Conservation (phyloP, 2,113 vertebrate genomes). For the Phrynocephalus versicolor region DNA sequence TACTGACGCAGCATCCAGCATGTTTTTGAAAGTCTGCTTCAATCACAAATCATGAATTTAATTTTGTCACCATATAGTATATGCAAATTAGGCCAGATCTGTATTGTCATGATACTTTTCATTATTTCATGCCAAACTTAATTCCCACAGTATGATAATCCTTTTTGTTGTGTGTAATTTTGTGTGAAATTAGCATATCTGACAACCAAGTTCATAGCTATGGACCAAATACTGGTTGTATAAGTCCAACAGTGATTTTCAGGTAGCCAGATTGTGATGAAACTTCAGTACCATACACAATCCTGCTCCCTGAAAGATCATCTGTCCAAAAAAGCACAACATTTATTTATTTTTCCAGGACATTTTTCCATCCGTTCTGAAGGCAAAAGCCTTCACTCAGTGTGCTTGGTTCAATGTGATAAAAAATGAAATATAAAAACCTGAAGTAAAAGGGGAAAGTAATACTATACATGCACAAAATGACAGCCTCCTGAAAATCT, state of each 20-base stretch:
- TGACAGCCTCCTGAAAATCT: slow-evolving; percentile 33
- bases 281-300: not conserved
- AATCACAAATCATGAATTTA: not conserved
- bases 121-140: not conserved
- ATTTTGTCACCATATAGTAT: not conserved
- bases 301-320: not conserved
- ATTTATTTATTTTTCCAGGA: not conserved
- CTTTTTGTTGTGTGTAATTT: not conserved
- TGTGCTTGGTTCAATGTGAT: slow-evolving; percentile 10
- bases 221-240: not conserved
- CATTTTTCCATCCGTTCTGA: not conserved
- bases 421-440: slow-evolving; percentile 17
- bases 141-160: not conserved
- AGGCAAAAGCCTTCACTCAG: not conserved
- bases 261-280: not conserved
- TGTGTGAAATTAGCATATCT: not conserved
- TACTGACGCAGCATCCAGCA: not conserved
- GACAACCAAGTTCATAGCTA: not conserved
- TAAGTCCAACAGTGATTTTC: not conserved
- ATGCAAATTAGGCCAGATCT: not conserved
- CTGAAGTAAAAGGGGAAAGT: not conserved
- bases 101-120: not conserved
- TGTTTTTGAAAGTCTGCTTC: not conserved
- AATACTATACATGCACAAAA: not conserved
- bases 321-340: not conserved